phyloP scores from a whole-genome alignment of 2,113 vertebrate genomes.

The Sterna hirundo region DNA sequence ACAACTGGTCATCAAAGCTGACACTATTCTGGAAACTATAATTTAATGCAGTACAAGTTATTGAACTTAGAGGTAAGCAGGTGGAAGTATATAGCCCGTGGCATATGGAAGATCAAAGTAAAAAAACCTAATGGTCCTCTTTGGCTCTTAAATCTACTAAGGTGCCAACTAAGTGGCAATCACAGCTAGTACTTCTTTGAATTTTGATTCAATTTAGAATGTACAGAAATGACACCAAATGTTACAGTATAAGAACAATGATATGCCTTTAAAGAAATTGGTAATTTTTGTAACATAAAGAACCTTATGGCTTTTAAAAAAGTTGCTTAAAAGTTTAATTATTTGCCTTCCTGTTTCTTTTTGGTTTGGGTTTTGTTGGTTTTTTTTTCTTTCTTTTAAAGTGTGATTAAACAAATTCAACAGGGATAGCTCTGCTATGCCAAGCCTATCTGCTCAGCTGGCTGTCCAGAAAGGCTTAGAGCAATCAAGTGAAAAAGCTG shows the following conservation, averaged over 20 bases:
- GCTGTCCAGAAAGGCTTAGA: not conserved
- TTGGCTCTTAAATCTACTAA: not conserved
- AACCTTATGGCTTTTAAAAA: not conserved
- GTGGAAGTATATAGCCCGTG: accelerated
- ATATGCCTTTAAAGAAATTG: not conserved
- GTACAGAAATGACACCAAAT: not conserved
- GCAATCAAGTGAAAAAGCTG: not conserved
- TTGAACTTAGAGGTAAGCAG: not conserved
- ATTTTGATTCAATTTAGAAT: not conserved
- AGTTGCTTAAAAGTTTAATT: not conserved
- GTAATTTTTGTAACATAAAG: not conserved
- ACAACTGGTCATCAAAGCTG: not conserved
- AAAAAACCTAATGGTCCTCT: not conserved
- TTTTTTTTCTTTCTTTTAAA: not conserved
- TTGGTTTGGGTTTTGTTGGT: too few relatives aligned
- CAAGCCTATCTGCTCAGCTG: not conserved
- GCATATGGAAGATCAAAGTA: not conserved
- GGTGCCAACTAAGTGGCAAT: not conserved
- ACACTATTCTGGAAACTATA: not conserved
- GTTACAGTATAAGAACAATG: not conserved
- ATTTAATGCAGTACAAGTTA: not conserved
- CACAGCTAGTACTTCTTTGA: not conserved
- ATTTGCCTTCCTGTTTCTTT: not conserved
- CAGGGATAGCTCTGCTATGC: not conserved
- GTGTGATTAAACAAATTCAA: not conserved